Conservation (phyloP, 2,113 vertebrate species). For the Excalfactoria chinensis region DNA sequence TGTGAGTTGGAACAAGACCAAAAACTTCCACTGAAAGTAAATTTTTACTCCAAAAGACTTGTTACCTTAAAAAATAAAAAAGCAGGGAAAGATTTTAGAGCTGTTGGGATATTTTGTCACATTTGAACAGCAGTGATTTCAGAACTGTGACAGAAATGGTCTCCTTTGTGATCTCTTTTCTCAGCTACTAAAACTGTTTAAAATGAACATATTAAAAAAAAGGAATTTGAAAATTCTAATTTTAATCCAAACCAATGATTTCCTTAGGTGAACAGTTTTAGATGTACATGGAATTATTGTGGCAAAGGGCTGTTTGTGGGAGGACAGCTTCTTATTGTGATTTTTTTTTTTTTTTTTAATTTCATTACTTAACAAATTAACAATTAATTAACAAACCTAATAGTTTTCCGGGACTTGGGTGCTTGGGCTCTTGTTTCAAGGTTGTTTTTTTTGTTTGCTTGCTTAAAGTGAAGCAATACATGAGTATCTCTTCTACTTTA, state of each 20-base stretch:
- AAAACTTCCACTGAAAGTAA: slow-evolving; percentile 24
- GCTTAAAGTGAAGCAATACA: background rate
- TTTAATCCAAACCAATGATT: background rate
- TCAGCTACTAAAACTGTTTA: slow-evolving; percentile 25
- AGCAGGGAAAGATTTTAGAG: slow-evolving; percentile 20
- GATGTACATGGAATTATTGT: background rate
- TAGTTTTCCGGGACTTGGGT: background rate
- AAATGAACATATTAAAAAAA: background rate
- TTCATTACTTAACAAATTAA: background rate
- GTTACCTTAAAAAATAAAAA: background rate
- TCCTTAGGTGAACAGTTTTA: background rate
- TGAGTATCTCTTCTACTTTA: background rate
- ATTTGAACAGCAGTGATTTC: slow-evolving; percentile 46
- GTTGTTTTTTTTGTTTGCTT: background rate
- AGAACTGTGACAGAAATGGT: slow-evolving; percentile 3
- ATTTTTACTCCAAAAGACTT: background rate
- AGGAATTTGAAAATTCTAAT: background rate
- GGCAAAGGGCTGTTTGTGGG: background rate
- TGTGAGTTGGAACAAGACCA: background rate
- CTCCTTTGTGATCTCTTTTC: background rate
- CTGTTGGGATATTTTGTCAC: background rate
- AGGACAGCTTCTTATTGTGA: background rate
- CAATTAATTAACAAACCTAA: background rate
- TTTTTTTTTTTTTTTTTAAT: background rate
- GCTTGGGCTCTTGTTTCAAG: background rate